These are phyloP conservation scores for Pinna nobilis DNA, from an alignment of 1,140 invertebrate genomes.

Conservation along the genomic window DNA sequence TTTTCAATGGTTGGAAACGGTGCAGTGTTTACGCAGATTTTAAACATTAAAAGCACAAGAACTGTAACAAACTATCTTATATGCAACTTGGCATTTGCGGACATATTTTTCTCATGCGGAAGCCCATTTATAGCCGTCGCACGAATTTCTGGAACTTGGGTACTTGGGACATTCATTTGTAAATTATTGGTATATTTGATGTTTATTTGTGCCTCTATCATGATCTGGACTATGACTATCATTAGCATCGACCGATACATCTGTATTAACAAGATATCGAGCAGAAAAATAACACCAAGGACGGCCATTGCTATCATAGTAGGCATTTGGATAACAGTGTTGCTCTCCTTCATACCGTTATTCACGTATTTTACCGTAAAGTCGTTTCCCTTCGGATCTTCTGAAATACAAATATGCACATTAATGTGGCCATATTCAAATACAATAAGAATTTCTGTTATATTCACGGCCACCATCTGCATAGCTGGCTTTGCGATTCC, in stretches of 20 bases:
- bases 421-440: conserved; percentile 56
- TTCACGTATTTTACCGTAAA: conserved; percentile 55
- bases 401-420: conserved; percentile 55
- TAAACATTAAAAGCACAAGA: conserved; percentile 43
- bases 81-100: conserved; percentile 61
- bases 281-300: conserved; percentile 43
- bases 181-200: conserved; percentile 48
- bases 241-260: conserved; percentile 66
- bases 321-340: conserved; percentile 55
- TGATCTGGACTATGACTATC: conserved; percentile 66
- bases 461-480: conserved; percentile 47
- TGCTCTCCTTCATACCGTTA: conserved; percentile 49
- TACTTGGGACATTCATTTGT: conserved; percentile 57
- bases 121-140: conserved; percentile 58
- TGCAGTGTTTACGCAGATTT: conserved; percentile 50
- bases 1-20: conserved; percentile 67
- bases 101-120: conserved; percentile 54
- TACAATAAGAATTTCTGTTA: conserved; percentile 32
- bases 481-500: conserved; percentile 57
- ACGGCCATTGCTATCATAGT: conserved; percentile 43
- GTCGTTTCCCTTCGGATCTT: conserved; percentile 36
- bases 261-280: conserved; percentile 49
- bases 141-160: conserved; percentile 57
- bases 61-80: conserved; percentile 64
- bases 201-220: conserved; percentile 58